Evolutionary conservation across 2,888 invertebrate species (phyloP).

Genomic region (Oscheius sp.): DNA sequence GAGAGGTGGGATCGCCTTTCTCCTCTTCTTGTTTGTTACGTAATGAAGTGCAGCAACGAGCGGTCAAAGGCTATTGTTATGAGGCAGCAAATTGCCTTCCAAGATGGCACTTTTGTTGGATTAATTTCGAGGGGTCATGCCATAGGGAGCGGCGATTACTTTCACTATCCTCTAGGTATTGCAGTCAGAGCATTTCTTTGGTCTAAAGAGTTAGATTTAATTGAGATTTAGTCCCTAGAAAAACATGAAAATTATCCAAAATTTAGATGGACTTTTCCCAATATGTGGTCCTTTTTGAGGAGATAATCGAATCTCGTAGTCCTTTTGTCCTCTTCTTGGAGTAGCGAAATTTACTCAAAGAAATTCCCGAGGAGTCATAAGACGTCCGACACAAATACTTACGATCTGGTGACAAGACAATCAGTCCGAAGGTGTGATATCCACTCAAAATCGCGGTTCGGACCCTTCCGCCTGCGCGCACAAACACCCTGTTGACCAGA

Average conservation of each 20-base stretch:
- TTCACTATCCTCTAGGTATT: background rate
- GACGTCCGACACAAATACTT: too few species aligned
- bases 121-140: background rate
- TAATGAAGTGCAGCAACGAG: background rate
- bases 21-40: background rate
- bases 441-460: background rate
- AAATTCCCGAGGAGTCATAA: too few species aligned
- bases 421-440: too few species aligned
- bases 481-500: background rate
- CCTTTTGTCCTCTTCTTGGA: too few species aligned
- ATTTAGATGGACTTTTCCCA: background rate
- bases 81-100: background rate
- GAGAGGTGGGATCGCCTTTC: too few species aligned
- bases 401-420: too few species aligned
- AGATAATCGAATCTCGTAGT: background rate
- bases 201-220: background rate
- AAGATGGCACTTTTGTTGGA: background rate
- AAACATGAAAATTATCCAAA: background rate
- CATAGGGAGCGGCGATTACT: background rate
- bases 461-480: background rate
- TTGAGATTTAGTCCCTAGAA: background rate
- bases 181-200: background rate
- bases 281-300: too few species aligned
- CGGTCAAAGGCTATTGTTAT: background rate
- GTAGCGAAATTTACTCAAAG: background rate